A percentile compares a stretch with the other conserved stretches of the same genome.
These are phyloP conservation scores for Leptodactylus fuscus DNA, from an alignment of 2,113 vertebrate species.

Conservation along the genomic window DNA sequence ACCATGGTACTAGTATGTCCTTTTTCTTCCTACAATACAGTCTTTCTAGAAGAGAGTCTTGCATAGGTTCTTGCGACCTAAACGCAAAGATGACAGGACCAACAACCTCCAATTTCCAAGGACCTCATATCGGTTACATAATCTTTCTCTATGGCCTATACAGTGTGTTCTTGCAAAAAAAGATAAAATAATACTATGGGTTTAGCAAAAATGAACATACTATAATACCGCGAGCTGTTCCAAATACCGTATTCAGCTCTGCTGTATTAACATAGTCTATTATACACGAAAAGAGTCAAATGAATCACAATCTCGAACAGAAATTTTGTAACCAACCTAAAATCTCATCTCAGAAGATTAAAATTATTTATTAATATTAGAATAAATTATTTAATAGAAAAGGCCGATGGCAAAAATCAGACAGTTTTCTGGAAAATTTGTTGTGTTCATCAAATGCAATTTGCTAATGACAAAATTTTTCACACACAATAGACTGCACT, in stretches of 20 bases:
- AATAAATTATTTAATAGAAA: background rate
- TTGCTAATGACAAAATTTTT: slow-evolving; percentile 40
- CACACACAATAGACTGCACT: slow-evolving; percentile 48
- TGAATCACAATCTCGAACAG: background rate
- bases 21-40: too few relatives aligned
- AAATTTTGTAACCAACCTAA: background rate
- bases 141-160: too few relatives aligned
- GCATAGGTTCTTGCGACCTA: too few relatives aligned
- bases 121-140: too few relatives aligned
- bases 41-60: too few relatives aligned
- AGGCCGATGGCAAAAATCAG: background rate
- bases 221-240: background rate
- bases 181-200: too few relatives aligned
- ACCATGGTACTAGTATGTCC: too few relatives aligned
- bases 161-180: too few relatives aligned
- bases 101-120: too few relatives aligned
- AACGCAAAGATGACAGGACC: too few relatives aligned
- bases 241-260: background rate
- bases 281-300: background rate
- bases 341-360: background rate
- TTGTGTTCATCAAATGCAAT: slow-evolving; percentile 47
- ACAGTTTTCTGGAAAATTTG: slow-evolving; percentile 5
- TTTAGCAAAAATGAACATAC: too few relatives aligned
- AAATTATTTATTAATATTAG: background rate
- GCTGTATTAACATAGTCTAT: background rate